phyloP scores from a whole-genome alignment of 1,140 invertebrate species.

The Drosophila sechellia region DNA sequence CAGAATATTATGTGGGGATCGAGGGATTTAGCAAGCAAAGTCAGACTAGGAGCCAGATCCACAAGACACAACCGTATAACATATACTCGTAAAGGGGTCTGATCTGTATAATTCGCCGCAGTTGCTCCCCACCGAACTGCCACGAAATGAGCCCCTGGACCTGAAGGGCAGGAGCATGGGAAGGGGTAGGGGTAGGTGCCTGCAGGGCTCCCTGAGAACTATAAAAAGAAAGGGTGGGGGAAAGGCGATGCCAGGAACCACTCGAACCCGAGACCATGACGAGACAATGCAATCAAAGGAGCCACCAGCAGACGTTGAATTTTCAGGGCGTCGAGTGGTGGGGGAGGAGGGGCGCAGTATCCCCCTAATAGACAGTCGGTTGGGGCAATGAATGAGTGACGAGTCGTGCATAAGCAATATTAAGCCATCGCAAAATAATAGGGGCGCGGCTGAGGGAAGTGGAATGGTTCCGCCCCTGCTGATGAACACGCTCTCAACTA shows the following conservation, averaged over 20 bases:
- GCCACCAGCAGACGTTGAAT: slow-evolving; percentile 35
- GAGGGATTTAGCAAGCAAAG: too few relatives aligned
- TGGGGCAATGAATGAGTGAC: slow-evolving; percentile 71
- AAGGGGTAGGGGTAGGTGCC: slow-evolving; percentile 7
- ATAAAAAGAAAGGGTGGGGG: slow-evolving; percentile 18
- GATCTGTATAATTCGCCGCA: too few relatives aligned
- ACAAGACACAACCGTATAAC: too few relatives aligned
- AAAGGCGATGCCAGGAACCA: slow-evolving; percentile 64
- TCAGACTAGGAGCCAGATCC: too few relatives aligned
- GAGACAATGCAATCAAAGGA: slow-evolving; percentile 82
- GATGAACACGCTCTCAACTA: slow-evolving; percentile 6
- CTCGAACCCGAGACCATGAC: slow-evolving; percentile 80
- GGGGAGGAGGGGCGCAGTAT: not conserved
- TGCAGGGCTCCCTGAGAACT: slow-evolving; percentile 8
- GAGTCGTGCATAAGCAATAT: slow-evolving; percentile 73
- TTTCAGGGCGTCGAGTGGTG: not conserved
- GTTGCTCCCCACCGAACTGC: not conserved
- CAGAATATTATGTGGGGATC: not conserved
- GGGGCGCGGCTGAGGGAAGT: not conserved
- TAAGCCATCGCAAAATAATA: slow-evolving; percentile 58
- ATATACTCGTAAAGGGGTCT: too few relatives aligned
- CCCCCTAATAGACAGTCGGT: slow-evolving; percentile 21
- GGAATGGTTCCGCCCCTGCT: not conserved
- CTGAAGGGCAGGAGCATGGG: slow-evolving; percentile 19
- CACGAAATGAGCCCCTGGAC: slow-evolving; percentile 49